These are phyloP conservation scores for Fulmarus glacialis DNA, from an alignment of 2,113 vertebrate genomes.

Conservation along the genomic window DNA sequence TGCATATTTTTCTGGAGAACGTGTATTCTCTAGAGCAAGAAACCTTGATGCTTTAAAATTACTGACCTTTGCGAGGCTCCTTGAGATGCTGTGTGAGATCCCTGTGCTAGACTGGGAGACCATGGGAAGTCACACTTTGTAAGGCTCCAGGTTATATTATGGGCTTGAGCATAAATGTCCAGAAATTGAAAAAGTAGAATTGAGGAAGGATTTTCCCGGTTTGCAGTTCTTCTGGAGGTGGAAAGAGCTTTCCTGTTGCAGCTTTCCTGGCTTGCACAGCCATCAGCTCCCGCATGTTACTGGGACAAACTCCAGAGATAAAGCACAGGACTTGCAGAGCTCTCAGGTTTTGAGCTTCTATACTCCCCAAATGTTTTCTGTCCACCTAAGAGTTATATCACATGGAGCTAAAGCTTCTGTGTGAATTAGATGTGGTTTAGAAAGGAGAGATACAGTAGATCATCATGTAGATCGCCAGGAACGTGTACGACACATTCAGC, in stretches of 20 bases:
- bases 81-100: neutral
- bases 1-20: neutral
- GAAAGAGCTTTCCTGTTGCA: neutral
- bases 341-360: neutral
- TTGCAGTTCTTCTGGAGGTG: neutral
- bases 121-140: neutral
- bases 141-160: neutral
- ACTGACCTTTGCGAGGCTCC: neutral
- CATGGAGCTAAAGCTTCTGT: neutral
- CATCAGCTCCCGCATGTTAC: neutral
- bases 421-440: neutral
- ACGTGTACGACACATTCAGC: neutral
- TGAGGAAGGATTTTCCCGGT: neutral
- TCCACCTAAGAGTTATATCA: accelerated
- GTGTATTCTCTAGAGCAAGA: neutral
- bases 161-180: neutral
- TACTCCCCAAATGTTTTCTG: neutral
- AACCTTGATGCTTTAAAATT: neutral
- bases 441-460: neutral
- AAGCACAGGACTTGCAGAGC: neutral
- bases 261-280: neutral
- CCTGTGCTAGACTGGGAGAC: neutral
- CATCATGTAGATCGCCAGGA: neutral
- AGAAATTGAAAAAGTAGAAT: neutral
- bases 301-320: neutral